Base-by-base conservation (phyloP, 2,888 invertebrate species). In the Acleris sparsana region DNA sequence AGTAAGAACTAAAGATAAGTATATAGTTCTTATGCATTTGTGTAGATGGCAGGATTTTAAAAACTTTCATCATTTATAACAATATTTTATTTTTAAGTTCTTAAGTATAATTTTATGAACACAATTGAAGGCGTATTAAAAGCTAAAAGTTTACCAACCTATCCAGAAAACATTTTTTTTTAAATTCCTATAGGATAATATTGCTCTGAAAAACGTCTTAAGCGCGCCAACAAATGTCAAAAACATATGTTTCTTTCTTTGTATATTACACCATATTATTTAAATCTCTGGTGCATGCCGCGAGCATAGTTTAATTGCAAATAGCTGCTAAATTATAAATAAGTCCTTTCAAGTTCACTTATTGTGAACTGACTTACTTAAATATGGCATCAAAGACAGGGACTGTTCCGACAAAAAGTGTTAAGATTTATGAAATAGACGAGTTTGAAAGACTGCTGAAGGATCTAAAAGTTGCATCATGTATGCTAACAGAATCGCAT, bases 381-480 rank as follows among this genome's bases (percentile, higher is more conserved):
- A 79, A 49, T 69, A 90, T 90, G 91, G 69, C 85, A 55, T 74
- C 81, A 17, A 89, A 85, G 81, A 73, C 79, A 49, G 88, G 88
- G 46, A 69, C 66, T 22, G 74, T 82, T 49, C 87, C 81, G 73
- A 82, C 87, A 56, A 87, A 86, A 75, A 85, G 81, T 39, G 85
- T 93, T 18, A 93, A 89, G 79, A 87, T 94, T 61, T 93, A 91
- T 72, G 93, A 94, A 72, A 79, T 87, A 67, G 89, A 93, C 63
- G 87, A 92, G 48, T 94, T 93, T 73, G 87, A 88, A 63, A 89
- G 86, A 70, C 82, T 94, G 43, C 80, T 93, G 7, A 88, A 86
- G 69, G 94, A 94, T 52, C 84, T 94, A 52, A 92, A 90, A 80
- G 93, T 94, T 56, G 93, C 94, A 65, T 91, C 94, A 73, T 94